Percentiles rank a stretch among this genome's conserved stretches.
Conservation (phyloP, 2,797 vertebrate species). For the Rhinella marina region DNA sequence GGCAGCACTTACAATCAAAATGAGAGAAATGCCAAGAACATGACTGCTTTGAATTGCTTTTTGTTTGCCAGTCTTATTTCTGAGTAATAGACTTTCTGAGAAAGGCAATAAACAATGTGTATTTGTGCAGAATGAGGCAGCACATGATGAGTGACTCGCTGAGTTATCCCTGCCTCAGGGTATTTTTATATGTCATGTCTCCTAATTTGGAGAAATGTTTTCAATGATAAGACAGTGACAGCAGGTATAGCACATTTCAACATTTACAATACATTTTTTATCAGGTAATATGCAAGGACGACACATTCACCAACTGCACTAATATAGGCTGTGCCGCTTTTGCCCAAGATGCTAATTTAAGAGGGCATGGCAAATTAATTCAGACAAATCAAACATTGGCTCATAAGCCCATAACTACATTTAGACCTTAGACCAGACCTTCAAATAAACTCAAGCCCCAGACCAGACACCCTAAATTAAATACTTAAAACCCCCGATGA, state of each 20-base stretch:
- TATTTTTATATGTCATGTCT: background rate
- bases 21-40: slow-evolving; percentile 18
- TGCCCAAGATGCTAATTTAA: too few species aligned
- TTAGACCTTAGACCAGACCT: too few species aligned
- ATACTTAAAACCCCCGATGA: too few species aligned
- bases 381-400: too few species aligned
- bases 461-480: too few species aligned
- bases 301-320: background rate
- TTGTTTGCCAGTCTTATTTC: slow-evolving; percentile 21
- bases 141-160: slow-evolving; percentile 21
- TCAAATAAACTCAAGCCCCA: too few species aligned
- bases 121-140: slow-evolving; percentile 22
- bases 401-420: too few species aligned
- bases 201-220: background rate
- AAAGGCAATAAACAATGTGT: slow-evolving; percentile 38
- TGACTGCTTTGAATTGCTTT: slow-evolving; percentile 25
- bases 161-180: slow-evolving; percentile 27
- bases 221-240: background rate
- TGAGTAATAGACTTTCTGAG: slow-evolving; percentile 38
- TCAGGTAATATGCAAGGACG: background rate
- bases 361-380: too few species aligned
- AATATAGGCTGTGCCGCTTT: too few species aligned
- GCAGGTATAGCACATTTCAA: background rate
- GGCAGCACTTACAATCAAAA: slow-evolving; percentile 19
- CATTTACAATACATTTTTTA: background rate